Base-by-base conservation (phyloP, 2,113 vertebrate species). In the Silurus meridionalis region DNA sequence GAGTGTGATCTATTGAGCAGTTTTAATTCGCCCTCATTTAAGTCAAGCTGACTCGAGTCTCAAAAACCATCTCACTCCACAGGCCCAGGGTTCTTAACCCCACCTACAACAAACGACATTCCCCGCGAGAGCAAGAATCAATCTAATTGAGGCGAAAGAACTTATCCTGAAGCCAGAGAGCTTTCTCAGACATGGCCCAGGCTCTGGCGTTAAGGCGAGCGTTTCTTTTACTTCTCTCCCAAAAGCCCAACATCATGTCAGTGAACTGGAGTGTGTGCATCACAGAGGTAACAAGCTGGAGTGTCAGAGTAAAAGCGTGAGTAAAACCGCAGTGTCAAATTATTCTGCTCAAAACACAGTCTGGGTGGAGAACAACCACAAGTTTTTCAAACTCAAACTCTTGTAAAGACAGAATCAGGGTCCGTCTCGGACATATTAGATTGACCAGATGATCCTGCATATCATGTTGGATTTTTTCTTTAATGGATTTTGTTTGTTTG, bases 91-190 rank as follows among this genome's bases (percentile, higher is more conserved):
- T 17, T 80, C 81, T 80, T 86, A 88, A 89, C 83, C 81, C 83
- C 37, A 46, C 80, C 83, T 86, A 69, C 88, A 85, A 83, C 87
- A 82, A 86, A 83, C 52, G 72, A 63, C 84, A 79, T 88, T 86
- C 80, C 28, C 82, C 77, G 52, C 60, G 58, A 83, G 86, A 74
- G 53, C 79, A 11, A 28, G 85, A 87, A 87, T 90, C 83, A 85
- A 87, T 90, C 83, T 90, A 90, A 90, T 90, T 87, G 89, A 88
- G 80, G 83, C 82, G 71, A 83, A 74, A 85, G 71, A 87, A 66
- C 57, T 88, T 87, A 86, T 72, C 64, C 81, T 85, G 82, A 81
- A 84, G 75, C 84, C 69, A 0, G 55, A 69, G 66, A 80, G 85
- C 64, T 74, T 81, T 88, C 85, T 86, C 72, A 53, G 80, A 80